Evolutionary conservation across 2,797 vertebrate species (phyloP).

Genomic region (Uromys caudimaculatus): DNA sequence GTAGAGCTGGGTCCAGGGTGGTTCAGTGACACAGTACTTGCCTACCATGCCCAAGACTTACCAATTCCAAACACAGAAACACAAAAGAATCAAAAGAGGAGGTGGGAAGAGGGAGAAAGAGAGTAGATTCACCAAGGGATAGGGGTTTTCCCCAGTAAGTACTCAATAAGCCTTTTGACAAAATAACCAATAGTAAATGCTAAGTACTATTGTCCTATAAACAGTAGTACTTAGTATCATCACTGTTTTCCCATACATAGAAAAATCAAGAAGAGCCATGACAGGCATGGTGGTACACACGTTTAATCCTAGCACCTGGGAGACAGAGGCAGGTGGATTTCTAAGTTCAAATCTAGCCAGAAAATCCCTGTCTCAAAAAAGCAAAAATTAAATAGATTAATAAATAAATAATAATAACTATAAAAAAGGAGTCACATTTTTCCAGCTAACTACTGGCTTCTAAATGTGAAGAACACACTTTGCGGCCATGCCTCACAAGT

Average conservation of each 20-base stretch:
- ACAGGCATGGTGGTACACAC: background rate
- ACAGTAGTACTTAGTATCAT: background rate
- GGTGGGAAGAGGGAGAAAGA: background rate
- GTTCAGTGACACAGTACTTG: background rate
- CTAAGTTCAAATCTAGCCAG: background rate
- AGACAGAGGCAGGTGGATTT: background rate
- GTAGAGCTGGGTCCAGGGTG: background rate
- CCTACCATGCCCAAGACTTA: background rate
- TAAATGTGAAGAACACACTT: background rate
- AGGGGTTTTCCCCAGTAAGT: background rate
- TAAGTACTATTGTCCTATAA: background rate
- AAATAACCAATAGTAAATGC: background rate
- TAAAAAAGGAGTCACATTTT: background rate
- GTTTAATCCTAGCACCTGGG: background rate
- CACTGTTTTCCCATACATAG: background rate
- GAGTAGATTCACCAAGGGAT: background rate
- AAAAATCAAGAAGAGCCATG: constrained; percentile 4
- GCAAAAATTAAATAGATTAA: background rate
- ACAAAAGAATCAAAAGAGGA: background rate
- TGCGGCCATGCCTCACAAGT: background rate
- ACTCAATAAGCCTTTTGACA: background rate
- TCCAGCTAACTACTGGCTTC: background rate
- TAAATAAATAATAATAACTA: background rate
- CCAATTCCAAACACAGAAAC: background rate
- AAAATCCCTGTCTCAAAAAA: background rate